Evolutionary conservation across 1,140 invertebrate species (phyloP).

Genomic region (Diachasmimorpha longicaudata): DNA sequence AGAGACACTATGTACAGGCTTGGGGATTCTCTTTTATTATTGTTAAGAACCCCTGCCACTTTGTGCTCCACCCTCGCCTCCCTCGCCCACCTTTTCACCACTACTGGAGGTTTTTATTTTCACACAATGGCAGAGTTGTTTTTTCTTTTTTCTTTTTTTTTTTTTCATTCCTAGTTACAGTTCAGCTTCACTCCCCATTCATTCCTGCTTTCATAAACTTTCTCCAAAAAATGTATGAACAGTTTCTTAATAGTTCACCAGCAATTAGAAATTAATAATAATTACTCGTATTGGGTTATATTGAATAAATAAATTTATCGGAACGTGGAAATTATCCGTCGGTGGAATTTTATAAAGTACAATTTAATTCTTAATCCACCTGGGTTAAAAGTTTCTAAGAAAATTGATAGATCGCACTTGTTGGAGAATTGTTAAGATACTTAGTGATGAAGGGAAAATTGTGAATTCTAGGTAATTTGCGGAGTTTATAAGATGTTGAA

Average conservation of each 20-base stretch:
- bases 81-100: background rate
- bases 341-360: background rate
- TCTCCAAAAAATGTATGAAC: background rate
- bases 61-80: slow-evolving; percentile 1
- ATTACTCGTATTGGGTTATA: background rate
- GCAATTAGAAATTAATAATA: background rate
- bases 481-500: background rate
- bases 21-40: slow-evolving; percentile 21
- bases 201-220: background rate
- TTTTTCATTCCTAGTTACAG: background rate
- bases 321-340: background rate
- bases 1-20: background rate
- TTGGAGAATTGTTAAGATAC: background rate
- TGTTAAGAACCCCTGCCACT: slow-evolving; percentile 14
- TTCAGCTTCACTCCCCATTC: background rate
- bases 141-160: background rate
- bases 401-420: background rate
- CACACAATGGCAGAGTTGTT: background rate
- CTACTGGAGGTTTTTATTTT: background rate
- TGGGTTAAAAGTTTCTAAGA: background rate
- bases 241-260: background rate
- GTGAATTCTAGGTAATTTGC: background rate
- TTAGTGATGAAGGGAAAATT: background rate
- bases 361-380: background rate
- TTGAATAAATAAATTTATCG: no score